Evolutionary conservation across 1,140 invertebrate genomes (phyloP).

Genomic region (Drosophila grimshawi): DNA sequence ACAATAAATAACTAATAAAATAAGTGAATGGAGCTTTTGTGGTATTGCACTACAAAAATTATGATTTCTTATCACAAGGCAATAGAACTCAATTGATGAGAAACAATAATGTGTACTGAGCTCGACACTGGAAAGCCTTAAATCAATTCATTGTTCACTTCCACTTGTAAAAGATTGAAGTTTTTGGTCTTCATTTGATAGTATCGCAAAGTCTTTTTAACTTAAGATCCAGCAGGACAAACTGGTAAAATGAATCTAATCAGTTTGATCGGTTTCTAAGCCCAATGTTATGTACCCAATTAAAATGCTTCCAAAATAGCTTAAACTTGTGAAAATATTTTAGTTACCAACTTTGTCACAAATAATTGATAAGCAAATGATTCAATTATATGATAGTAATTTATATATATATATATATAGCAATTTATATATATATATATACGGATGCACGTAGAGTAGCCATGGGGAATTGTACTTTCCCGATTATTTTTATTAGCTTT

Average conservation of each 20-base stretch:
- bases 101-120: not conserved
- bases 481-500: too few relatives aligned
- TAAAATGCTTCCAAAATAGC: slow-evolving; percentile 1
- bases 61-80: not conserved
- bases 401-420: slow-evolving; percentile 2
- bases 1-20: too few relatives aligned
- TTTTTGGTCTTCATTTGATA: not conserved
- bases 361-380: slow-evolving; percentile 21
- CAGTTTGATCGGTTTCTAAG: slow-evolving; percentile 53
- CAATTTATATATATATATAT: slow-evolving; percentile 6
- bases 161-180: too few relatives aligned
- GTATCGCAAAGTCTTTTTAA: not conserved
- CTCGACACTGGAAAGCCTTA: too few relatives aligned
- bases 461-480: too few relatives aligned
- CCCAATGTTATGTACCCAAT: slow-evolving; percentile 8
- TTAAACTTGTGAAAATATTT: slow-evolving; percentile 1
- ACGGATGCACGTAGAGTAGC: not conserved
- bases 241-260: slow-evolving; percentile 44
- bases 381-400: not conserved
- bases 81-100: not conserved
- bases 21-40: too few relatives aligned
- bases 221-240: not conserved
- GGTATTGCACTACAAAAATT: too few relatives aligned
- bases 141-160: too few relatives aligned
- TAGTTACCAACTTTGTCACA: slow-evolving; percentile 7